A percentile compares a stretch with the other conserved stretches of the same genome.
These are phyloP conservation scores for Conchocele bisecta DNA, from an alignment of 2,888 invertebrate species.

Conservation along the genomic window DNA sequence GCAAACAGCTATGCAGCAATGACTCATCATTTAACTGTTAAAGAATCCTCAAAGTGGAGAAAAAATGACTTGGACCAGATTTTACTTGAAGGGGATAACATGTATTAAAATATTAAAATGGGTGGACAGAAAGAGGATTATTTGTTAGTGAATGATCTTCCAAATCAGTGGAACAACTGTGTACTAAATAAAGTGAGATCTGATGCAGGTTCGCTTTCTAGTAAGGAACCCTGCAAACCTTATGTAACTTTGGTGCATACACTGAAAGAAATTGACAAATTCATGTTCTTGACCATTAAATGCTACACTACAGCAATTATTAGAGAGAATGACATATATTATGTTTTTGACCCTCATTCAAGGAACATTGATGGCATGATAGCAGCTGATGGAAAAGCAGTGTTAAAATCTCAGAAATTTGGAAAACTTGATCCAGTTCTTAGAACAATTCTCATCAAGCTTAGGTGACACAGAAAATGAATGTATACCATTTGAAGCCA, in stretches of 20 bases:
- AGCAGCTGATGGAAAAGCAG: constrained; percentile 18
- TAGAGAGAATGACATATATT: too few species aligned
- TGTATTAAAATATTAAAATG: constrained; percentile 10
- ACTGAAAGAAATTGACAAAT: not conserved
- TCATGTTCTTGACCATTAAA: constrained; percentile 8
- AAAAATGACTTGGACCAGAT: constrained; percentile 13
- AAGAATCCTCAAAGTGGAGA: too few species aligned
- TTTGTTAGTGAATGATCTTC: constrained; percentile 11
- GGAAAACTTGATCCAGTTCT: constrained; percentile 17
- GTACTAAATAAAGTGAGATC: constrained; percentile 1
- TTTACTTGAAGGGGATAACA: constrained; percentile 7
- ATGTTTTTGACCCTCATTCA: constrained; percentile 25
- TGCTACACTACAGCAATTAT: constrained; percentile 15
- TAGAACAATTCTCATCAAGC: constrained; percentile 6
- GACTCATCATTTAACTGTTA: too few species aligned
- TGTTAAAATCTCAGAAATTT: constrained; percentile 2
- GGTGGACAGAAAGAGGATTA: constrained; percentile 6
- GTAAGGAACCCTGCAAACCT: not conserved
- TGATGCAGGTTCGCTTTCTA: constrained; percentile 4
- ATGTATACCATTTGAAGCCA: constrained; percentile 20
- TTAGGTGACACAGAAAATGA: constrained; percentile 8
- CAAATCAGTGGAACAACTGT: not conserved
- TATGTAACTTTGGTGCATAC: too few species aligned
- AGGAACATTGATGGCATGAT: constrained; percentile 11
- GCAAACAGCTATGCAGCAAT: constrained; percentile 20